These are phyloP conservation scores for Delichon dasypus DNA, from an alignment of 2,797 vertebrate genomes.

Conservation along the genomic window DNA sequence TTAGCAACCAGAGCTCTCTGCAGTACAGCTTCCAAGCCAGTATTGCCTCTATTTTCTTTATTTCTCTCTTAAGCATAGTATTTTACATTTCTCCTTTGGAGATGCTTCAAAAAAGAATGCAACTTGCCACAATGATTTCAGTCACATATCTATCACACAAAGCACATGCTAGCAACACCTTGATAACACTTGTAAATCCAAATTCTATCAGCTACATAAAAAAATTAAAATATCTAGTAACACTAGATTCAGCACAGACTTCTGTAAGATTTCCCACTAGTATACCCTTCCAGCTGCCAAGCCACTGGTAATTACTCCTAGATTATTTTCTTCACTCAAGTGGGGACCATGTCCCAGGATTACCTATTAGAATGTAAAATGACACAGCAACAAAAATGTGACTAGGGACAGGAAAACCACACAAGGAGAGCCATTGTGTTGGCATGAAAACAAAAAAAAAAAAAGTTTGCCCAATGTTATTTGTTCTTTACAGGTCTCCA, in stretches of 20 bases:
- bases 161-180: background rate
- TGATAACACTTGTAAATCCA: background rate
- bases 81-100: background rate
- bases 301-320: background rate
- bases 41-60: background rate
- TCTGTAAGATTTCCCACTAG: background rate
- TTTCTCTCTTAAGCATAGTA: background rate
- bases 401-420: background rate
- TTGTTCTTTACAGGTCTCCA: background rate
- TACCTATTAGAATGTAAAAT: background rate
- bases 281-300: background rate
- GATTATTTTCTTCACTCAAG: background rate
- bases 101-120: background rate
- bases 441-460: background rate
- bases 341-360: background rate
- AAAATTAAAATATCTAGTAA: background rate
- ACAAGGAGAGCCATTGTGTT: background rate
- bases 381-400: background rate
- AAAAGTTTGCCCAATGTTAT: background rate
- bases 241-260: background rate
- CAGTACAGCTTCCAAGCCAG: background rate
- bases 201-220: background rate
- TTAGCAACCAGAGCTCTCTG: background rate
- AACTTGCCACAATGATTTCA: background rate
- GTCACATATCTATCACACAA: rapidly evolving